A percentile compares a stretch with the other conserved stretches of the same genome.
Conservation (phyloP, 2,797 vertebrate genomes). For the Anguilla obscura region DNA sequence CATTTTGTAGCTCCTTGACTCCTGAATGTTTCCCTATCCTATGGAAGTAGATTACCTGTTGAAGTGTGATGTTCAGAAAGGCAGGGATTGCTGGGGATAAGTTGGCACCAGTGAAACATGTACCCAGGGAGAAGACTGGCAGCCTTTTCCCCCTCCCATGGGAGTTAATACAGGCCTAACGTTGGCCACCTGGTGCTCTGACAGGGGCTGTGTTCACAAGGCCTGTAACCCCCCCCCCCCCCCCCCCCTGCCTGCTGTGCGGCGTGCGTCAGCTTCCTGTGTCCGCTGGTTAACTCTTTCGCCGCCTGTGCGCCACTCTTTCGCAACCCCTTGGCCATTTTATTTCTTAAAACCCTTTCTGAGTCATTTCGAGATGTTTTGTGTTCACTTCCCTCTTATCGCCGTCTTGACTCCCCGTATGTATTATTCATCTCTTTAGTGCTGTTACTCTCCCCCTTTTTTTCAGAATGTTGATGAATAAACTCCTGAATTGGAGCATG, state of each 20-base stretch:
- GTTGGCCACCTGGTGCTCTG: not conserved
- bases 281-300: not conserved
- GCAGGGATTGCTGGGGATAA: not conserved
- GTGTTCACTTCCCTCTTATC: not conserved
- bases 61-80: not conserved
- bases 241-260: not conserved
- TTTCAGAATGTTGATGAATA: not conserved
- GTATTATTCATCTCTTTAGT: not conserved
- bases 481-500: not conserved
- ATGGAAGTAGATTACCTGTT: not conserved
- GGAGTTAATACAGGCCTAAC: not conserved
- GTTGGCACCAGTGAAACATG: not conserved
- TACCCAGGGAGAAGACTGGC: not conserved
- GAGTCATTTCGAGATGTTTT: not conserved
- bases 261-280: not conserved
- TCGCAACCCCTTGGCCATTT: not conserved
- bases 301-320: not conserved
- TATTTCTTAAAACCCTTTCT: not conserved
- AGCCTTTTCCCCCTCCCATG: not conserved
- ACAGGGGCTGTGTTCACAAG: not conserved
- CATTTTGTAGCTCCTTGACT: not conserved
- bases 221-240: not conserved
- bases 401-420: not conserved
- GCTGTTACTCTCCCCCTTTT: not conserved
- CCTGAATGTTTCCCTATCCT: not conserved